Conservation (phyloP, 2,797 vertebrate genomes). For the Capromys pilorides region DNA sequence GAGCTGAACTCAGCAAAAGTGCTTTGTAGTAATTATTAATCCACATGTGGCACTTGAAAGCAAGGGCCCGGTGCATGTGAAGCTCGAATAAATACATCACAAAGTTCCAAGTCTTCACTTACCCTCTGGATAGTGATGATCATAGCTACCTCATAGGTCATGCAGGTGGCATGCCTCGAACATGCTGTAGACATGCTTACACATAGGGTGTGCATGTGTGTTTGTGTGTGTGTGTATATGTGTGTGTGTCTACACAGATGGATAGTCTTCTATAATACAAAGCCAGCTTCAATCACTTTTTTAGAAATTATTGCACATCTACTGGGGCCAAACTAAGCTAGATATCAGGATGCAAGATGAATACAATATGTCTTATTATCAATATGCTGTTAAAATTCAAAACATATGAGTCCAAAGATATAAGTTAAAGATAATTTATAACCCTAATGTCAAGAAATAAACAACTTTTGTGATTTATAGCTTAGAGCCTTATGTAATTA, state of each 20-base stretch:
- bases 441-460: neutral
- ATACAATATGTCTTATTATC: neutral
- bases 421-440: neutral
- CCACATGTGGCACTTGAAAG: neutral
- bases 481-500: neutral
- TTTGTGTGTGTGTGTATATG: neutral
- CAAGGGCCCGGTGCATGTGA: neutral
- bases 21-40: neutral
- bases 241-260: neutral
- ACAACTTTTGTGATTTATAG: neutral
- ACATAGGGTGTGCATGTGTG: neutral
- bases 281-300: neutral
- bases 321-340: neutral
- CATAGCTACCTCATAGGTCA: rapidly evolving
- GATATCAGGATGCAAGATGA: neutral
- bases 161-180: neutral
- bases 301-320: neutral
- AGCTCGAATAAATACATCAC: neutral
- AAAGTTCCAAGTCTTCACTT: neutral
- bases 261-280: neutral
- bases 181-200: neutral
- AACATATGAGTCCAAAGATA: neutral
- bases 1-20: neutral
- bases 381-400: neutral
- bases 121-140: neutral